Evolutionary conservation across 2,797 vertebrate species (phyloP), one percentile per base, ranked within the genome.

Genomic region (Gymnoscopelus braueri): DNA sequence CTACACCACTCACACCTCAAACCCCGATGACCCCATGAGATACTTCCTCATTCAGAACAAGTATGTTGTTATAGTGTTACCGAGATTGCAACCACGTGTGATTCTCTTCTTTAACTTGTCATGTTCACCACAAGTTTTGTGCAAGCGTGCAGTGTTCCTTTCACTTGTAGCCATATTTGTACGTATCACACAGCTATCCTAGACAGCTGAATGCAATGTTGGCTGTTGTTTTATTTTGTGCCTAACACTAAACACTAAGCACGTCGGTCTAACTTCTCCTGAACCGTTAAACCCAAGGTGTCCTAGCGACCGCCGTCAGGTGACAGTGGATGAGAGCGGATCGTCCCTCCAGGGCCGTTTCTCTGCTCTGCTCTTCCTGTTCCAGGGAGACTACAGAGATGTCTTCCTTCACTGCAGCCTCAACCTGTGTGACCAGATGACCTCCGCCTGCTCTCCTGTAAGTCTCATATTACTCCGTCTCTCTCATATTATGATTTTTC

Each of bases 401-500:
- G 70, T 92, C 11, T 95, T 84, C 75, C 84, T 95, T 54, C 93
- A 95, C 49, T 95, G 94, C 61, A 84, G 84, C 71, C 77, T 94
- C 51, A 83, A 74, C 13, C 79, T 95, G 66, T 95, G 94, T 62
- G 84, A 94, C 15, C 49, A 0, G 29, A 65, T 19, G 11, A 63
- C 2, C 0, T 80, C 64, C 44, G 29, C 35, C 6, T 95, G 94
- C 71, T 24, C 79, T 49, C 88, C 91, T 1, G 94, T 95, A 80
- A 89, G 84, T 72, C 58, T n/a, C 19, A 44, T 3, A 14, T 5
- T 52, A 32, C 6, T 8, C n/a, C 3, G 5, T 44, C 54, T 57
- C n/a, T 64, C 23, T 56, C 39, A 9, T 52, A 26, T 24, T 2
- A 9, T 35, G 32, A 35, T 29, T 10, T 2, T 44, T 39, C 7